These are phyloP conservation scores for Pelobates cultripes DNA, from an alignment of 2,797 vertebrate species.

Conservation along the genomic window DNA sequence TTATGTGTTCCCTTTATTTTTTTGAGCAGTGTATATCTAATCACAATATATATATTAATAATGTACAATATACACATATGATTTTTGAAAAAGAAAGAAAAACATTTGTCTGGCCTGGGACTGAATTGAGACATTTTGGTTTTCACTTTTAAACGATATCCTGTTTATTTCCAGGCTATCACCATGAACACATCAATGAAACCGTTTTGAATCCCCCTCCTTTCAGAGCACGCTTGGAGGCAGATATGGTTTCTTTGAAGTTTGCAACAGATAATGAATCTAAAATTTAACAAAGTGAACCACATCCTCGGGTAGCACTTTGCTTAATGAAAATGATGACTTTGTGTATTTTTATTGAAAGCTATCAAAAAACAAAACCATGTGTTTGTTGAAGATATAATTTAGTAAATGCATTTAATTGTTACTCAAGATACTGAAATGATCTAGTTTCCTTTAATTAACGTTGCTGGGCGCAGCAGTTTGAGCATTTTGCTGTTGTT, in stretches of 20 bases:
- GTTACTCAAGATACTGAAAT: conserved; percentile 24
- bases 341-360: neutral
- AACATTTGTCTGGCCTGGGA: neutral
- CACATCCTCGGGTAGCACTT: conserved; percentile 32
- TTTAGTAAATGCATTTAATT: conserved; percentile 28
- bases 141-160: neutral
- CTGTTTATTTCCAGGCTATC: conserved; percentile 12
- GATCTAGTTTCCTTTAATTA: conserved; percentile 35
- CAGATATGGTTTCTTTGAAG: conserved; percentile 43
- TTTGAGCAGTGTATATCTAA: too few relatives aligned
- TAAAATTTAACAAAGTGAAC: conserved; percentile 2
- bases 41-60: too few relatives aligned
- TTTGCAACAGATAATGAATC: conserved; percentile 19
- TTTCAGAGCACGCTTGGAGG: conserved; percentile 1
- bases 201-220: conserved; percentile 2
- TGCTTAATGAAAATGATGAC: conserved; percentile 22
- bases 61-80: too few relatives aligned
- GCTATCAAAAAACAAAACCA: conserved; percentile 37
- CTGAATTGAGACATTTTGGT: neutral
- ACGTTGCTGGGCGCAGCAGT: conserved; percentile 13
- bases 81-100: too few relatives aligned
- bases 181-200: conserved; percentile 16
- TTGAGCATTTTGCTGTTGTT: neutral
- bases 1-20: too few relatives aligned
- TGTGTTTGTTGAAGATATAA: conserved; percentile 29